A percentile compares a stretch with the other conserved stretches of the same genome.
These are phyloP conservation scores for Campopleginae sp. DNA, from an alignment of 2,888 invertebrate genomes.

Conservation along the genomic window DNA sequence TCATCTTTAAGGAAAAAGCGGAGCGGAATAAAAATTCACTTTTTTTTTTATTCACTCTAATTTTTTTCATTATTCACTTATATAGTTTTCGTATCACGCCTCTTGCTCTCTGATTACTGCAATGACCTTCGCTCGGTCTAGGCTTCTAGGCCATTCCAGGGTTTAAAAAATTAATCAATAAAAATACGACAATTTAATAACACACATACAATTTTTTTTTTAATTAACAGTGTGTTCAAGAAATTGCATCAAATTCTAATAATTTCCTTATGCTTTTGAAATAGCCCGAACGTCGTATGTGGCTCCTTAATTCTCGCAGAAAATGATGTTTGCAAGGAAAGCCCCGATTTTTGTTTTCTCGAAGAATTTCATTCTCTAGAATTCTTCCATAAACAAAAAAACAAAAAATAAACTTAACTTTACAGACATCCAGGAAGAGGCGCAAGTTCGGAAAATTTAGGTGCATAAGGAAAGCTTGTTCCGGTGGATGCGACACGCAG, in stretches of 20 bases:
- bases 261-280: too few relatives aligned
- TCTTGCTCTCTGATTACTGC: too few relatives aligned
- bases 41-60: background rate
- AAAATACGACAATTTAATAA: too few relatives aligned
- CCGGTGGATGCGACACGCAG: background rate
- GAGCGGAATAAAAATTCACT: background rate
- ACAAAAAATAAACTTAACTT: background rate
- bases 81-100: background rate
- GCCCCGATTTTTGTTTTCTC: background rate
- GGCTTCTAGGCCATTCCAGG: too few relatives aligned
- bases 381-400: too few relatives aligned
- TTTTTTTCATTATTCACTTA: background rate
- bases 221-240: too few relatives aligned
- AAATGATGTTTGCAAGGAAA: background rate
- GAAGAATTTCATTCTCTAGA: too few relatives aligned
- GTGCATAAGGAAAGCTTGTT: background rate
- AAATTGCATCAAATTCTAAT: too few relatives aligned
- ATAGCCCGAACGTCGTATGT: too few relatives aligned
- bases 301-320: background rate
- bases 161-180: too few relatives aligned
- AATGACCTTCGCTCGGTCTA: too few relatives aligned
- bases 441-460: background rate
- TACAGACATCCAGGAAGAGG: conserved; percentile 5
- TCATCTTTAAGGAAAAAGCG: background rate
- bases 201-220: too few relatives aligned